phyloP scores from a whole-genome alignment of 2,113 vertebrate species.

The Gnathonemus longibarbis region DNA sequence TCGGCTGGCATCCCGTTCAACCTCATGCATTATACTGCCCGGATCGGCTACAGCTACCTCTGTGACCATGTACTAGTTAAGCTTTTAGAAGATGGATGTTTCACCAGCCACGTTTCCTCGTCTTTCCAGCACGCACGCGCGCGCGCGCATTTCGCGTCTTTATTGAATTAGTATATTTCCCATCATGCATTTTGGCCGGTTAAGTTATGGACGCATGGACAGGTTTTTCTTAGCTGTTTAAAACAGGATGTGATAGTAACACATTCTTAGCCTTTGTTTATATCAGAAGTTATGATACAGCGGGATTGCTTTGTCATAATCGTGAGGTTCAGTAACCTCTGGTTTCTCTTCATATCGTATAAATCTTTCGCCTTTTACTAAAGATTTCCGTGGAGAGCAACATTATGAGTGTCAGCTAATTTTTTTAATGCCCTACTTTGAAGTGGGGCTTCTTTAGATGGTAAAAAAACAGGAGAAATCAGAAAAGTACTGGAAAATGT shows the following conservation, averaged over 20 bases:
- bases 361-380: slow-evolving; percentile 15
- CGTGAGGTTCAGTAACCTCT: background rate
- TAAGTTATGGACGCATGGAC: background rate
- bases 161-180: background rate
- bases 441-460: background rate
- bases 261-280: background rate
- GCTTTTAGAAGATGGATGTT: background rate
- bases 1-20: background rate
- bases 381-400: slow-evolving; percentile 13
- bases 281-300: background rate
- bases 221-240: background rate
- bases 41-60: background rate
- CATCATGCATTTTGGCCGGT: background rate
- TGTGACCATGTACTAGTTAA: background rate
- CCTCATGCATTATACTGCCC: background rate
- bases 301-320: background rate
- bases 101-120: background rate
- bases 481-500: no score
- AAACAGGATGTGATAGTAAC: background rate
- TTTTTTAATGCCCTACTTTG: background rate
- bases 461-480: background rate
- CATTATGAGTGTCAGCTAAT: background rate
- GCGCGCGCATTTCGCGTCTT: background rate
- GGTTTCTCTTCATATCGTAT: slow-evolving; percentile 7
- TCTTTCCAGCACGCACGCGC: background rate